A percentile compares a stretch with the other conserved stretches of the same genome.
phyloP scores from a whole-genome alignment of 2,888 invertebrate genomes.

The Blastobasis lacticolella region DNA sequence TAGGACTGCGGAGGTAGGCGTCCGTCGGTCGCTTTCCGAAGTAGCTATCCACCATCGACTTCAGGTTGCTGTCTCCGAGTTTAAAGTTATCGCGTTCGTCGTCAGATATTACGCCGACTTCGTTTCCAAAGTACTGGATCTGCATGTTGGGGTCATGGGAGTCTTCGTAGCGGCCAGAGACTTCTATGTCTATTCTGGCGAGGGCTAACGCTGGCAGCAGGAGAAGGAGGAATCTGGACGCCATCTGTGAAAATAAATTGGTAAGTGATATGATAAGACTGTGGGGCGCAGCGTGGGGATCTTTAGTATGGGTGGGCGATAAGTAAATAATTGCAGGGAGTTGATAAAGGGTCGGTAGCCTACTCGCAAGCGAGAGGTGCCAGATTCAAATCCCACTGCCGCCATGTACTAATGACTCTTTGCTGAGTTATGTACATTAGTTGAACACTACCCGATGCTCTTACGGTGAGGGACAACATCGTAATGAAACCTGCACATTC shows the following conservation, averaged over 20 bases:
- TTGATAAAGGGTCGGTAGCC: no score
- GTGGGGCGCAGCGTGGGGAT: no score
- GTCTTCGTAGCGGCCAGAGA: slow-evolving; percentile 15
- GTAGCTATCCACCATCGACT: slow-evolving; percentile 17
- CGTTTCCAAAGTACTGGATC: slow-evolving; percentile 5
- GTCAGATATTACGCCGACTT: slow-evolving; percentile 19
- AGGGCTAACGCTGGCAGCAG: slow-evolving; percentile 16
- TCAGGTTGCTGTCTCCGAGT: slow-evolving; percentile 22
- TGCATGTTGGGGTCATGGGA: slow-evolving; percentile 14
- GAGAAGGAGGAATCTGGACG: slow-evolving; percentile 5
- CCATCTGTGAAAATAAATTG: background rate
- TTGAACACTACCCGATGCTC: no score
- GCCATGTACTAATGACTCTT: no score
- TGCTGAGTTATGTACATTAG: no score
- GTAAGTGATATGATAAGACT: no score
- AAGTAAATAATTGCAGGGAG: no score
- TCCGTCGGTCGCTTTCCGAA: slow-evolving; percentile 23
- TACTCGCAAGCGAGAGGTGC: no score
- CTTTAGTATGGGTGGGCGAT: no score
- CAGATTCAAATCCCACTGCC: no score
- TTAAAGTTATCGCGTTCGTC: slow-evolving; percentile 21
- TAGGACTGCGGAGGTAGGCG: slow-evolving; percentile 23
- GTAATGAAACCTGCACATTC: no score
- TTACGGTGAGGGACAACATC: no score
- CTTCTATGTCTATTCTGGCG: slow-evolving; percentile 17